These are phyloP conservation scores for Brachyhypopomus occidentalis DNA, from an alignment of 2,113 vertebrate species.

Conservation along the genomic window DNA sequence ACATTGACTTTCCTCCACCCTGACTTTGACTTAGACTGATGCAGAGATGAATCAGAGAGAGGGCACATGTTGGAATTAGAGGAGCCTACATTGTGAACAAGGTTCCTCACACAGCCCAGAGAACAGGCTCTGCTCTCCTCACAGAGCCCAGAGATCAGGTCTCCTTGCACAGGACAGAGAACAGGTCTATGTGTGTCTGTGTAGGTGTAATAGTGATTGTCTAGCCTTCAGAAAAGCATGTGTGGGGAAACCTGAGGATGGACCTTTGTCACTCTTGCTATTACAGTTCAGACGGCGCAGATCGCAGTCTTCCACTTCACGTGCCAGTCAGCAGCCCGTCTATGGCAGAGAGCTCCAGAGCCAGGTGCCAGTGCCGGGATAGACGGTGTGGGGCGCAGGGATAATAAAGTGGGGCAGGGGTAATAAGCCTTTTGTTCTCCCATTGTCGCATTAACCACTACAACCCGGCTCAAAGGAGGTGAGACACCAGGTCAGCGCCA, in stretches of 20 bases:
- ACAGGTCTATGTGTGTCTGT: no score
- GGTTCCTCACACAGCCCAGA: no score
- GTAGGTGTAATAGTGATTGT: no score
- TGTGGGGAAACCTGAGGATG: conserved; percentile 47
- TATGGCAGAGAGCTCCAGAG: no score
- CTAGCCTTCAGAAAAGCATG: background rate
- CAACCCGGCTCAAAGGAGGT: background rate
- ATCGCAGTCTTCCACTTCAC: conserved; percentile 79
- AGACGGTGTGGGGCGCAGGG: conserved; percentile 53
- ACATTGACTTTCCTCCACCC: conserved; percentile 65
- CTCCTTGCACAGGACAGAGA: no score
- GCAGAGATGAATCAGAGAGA: conserved; percentile 2
- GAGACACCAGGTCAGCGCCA: background rate
- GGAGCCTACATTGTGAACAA: no score
- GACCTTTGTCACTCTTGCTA: conserved; percentile 57
- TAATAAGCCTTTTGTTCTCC: conserved; percentile 70
- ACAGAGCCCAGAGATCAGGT: no score
- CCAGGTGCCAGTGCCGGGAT: conserved; percentile 68
- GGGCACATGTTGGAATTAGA: background rate
- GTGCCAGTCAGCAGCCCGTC: conserved; percentile 73
- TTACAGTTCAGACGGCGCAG: conserved; percentile 51
- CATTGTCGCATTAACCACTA: conserved; percentile 53
- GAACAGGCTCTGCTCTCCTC: no score
- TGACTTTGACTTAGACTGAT: conserved; percentile 64
- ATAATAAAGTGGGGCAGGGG: conserved; percentile 72